phyloP scores from a whole-genome alignment of 2,797 vertebrate species.

The Gymnothorax reevesii region DNA sequence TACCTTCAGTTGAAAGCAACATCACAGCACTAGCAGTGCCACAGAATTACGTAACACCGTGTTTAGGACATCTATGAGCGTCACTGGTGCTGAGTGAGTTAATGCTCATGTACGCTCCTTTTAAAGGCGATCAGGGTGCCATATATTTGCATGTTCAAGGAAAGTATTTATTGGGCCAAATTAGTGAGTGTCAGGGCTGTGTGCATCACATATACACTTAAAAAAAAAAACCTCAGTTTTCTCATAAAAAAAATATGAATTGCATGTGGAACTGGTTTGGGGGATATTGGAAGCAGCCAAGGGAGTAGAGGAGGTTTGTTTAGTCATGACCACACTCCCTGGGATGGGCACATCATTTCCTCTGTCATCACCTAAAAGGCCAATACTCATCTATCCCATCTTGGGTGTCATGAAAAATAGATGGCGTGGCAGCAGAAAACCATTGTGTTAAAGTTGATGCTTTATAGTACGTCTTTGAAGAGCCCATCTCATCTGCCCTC shows the following conservation, averaged over 20 bases:
- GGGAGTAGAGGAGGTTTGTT: background rate
- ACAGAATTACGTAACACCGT: too few species aligned
- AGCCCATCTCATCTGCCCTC: background rate
- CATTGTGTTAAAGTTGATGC: background rate
- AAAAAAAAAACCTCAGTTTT: too few species aligned
- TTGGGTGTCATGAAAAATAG: background rate
- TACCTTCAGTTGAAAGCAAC: too few species aligned
- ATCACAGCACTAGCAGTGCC: too few species aligned
- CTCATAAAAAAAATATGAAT: too few species aligned
- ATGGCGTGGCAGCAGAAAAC: background rate
- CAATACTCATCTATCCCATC: background rate
- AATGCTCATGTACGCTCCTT: too few species aligned
- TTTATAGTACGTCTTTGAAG: background rate
- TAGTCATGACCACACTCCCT: background rate
- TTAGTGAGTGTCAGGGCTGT: too few species aligned
- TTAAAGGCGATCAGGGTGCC: too few species aligned
- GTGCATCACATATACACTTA: too few species aligned
- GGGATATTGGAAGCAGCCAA: background rate
- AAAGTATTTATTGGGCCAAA: constrained; percentile 1
- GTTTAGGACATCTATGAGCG: too few species aligned
- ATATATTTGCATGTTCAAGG: background rate
- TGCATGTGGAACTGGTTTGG: background rate
- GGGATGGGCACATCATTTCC: background rate
- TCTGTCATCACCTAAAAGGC: background rate
- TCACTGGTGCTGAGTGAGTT: too few species aligned